Base-by-base conservation (phyloP, 2,888 invertebrate genomes). In the Panzeria rudis region DNA sequence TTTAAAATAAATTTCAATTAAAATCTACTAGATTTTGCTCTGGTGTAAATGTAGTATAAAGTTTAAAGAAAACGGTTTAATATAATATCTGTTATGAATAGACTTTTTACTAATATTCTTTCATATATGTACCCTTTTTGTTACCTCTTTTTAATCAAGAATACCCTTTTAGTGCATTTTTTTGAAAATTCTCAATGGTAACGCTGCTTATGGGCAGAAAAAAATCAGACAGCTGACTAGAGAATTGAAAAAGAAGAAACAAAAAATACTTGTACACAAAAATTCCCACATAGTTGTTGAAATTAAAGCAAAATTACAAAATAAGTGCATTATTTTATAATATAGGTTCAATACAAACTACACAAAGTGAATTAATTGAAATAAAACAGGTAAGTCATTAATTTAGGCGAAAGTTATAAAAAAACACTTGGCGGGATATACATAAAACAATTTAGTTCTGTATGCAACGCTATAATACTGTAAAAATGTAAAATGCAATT, bases 231-330 rank as follows among this genome's bases (percentile, higher is more conserved):
- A 77, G 83, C 77, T 77, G 71, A 72, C 38, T 41, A 15, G 0
- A 72, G 35, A 35, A 69, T 7, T 23, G 20, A 20, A 73, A 73
- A 80, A 72, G 13, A 23, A 41, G 68, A 50, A 29, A 29, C 29
- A 29, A 29, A 68, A 83, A 83, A 72, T 77, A 71, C 77, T 61
- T 83, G 83, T 78, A 83, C 83, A 83, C 72, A 83, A 78, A 83
- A 83, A 77, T 83, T 83, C 83, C 64, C 83, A 83, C 64, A 66
- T 50, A 72, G 23, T 41, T 66, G 32, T 54, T 77, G 71, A 77
- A 69, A 47, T 47, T 64, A 15, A 69, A 11, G 20, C 23, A 38
- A 77, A 82, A 20, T 54, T 41, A 35, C 5, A 54, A 64, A 71
- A 52, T 54, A 29, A 73, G 68, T 75, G 68, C 9, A 25, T 23